Conservation (phyloP, 2,888 invertebrate species). For the Phortica okadai region DNA sequence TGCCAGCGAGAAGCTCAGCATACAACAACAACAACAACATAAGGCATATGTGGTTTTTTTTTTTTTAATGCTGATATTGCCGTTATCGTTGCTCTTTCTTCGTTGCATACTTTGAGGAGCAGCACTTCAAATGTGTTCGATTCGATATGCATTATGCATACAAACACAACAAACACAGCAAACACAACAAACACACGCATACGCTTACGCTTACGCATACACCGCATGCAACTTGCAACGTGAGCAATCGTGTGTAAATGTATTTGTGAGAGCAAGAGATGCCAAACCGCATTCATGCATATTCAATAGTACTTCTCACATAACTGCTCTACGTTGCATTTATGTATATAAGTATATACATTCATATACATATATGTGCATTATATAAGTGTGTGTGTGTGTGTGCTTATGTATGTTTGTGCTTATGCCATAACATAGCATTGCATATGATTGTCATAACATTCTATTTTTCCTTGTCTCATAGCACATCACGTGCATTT, state of each 20-base stretch:
- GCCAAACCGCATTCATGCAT: not conserved
- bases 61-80: too few species aligned
- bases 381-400: slow-evolving; percentile 1
- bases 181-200: not conserved
- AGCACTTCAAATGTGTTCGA: slow-evolving; percentile 37
- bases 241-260: too few species aligned
- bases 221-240: not conserved
- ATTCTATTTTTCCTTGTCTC: not conserved
- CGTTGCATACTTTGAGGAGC: slow-evolving; percentile 34
- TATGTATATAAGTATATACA: not conserved
- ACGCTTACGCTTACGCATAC: not conserved
- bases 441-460: not conserved
- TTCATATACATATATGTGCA: not conserved
- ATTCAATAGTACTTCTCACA: not conserved
- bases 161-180: slow-evolving; percentile 1
- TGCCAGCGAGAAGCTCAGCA: too few species aligned
- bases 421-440: not conserved
- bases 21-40: too few species aligned
- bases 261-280: not conserved
- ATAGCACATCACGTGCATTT: too few species aligned
- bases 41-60: too few species aligned
- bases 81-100: slow-evolving; percentile 23
- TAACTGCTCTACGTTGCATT: not conserved
- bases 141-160: slow-evolving; percentile 27
- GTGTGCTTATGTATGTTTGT: not conserved